These are phyloP conservation scores for Nomada fabriciana DNA, from an alignment of 2,888 invertebrate genomes.

Conservation along the genomic window DNA sequence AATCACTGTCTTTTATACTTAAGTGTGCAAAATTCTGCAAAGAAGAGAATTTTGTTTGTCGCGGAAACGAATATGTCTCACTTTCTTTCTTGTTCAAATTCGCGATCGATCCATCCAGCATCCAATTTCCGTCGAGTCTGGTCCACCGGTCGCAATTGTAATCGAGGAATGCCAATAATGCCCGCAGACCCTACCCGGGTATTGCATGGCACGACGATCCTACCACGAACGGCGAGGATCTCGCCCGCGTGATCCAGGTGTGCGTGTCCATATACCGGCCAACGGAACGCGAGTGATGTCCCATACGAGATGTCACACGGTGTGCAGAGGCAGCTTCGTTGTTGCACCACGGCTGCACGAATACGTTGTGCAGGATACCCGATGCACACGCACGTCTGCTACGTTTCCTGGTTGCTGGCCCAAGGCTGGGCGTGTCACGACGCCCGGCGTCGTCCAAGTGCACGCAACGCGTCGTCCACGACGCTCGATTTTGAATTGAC, in stretches of 20 bases:
- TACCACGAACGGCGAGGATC: slow-evolving; percentile 9
- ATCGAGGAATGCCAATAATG: slow-evolving; percentile 18
- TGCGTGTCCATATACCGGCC: slow-evolving; percentile 27
- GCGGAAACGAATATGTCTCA: no score
- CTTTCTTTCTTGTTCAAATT: no score
- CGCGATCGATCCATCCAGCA: no score
- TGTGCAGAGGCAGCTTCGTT: slow-evolving; percentile 24
- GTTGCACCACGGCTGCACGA: slow-evolving; percentile 53
- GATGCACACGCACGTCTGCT: slow-evolving; percentile 42
- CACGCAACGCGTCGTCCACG: slow-evolving; percentile 16
- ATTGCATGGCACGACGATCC: slow-evolving; percentile 9
- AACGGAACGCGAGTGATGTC: slow-evolving; percentile 71
- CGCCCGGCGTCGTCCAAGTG: slow-evolving; percentile 47
- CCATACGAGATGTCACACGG: slow-evolving; percentile 54
- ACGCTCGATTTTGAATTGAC: background rate
- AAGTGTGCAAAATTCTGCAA: no score
- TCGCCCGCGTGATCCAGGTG: background rate
- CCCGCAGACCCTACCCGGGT: background rate
- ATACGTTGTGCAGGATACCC: slow-evolving; percentile 52
- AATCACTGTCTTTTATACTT: no score
- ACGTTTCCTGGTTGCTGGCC: slow-evolving; percentile 75
- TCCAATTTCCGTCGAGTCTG: background rate
- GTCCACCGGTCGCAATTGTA: background rate
- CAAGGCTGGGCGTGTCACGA: slow-evolving; percentile 72
- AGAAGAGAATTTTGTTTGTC: no score